Base-by-base conservation (phyloP, 1,140 invertebrate species). In the Drosophila sucinea region DNA sequence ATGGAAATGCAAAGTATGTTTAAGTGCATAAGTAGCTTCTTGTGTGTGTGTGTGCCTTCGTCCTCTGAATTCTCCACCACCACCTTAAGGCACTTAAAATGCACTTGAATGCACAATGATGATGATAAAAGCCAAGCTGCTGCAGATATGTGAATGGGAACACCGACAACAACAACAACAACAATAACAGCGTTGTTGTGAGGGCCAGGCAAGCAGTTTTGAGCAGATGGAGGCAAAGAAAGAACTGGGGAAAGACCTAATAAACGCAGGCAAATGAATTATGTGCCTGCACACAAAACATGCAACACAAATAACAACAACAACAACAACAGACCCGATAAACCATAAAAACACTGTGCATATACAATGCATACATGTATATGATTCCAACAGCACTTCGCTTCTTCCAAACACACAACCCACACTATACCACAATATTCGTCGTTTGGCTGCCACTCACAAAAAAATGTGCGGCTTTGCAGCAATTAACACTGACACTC, bases 401-500 rank as follows among this genome's bases (percentile, higher is more conserved):
- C 23, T 51, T 38, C 35, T 10, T 38, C 35, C 10, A 38, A 8
- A 38, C 2, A 3, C 2, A 8, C 35, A 38, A 38, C 35, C 35
- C 35, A 38, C 35, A 38, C 35, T 51, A 51, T 7, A 7, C 44
- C 7, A 17, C 44, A 17, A 17, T 17, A 17, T 25, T 25, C 5
- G 6, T 51, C 44, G 23, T 62, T 41, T 32, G 29, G 8, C 41
- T 62, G 61, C 47, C 64, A 69, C 64, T 82, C 67, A 38, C 10
- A 10, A 11, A 35, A 35, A 58, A 79, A 79, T 82, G 83, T 76
- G 73, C 70, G 80, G 65, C 79, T 89, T 87, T 77, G 77, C 65
- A 69, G 79, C 83, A 89, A 87, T 87, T 89, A 87, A 87, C 63
- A 75, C 83, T 89, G 79, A 73, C 83, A 87, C 84, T 89, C 83